These are phyloP conservation scores for Brachypodius melanocephalos DNA, from an alignment of 2,113 vertebrate genomes.

Conservation along the genomic window DNA sequence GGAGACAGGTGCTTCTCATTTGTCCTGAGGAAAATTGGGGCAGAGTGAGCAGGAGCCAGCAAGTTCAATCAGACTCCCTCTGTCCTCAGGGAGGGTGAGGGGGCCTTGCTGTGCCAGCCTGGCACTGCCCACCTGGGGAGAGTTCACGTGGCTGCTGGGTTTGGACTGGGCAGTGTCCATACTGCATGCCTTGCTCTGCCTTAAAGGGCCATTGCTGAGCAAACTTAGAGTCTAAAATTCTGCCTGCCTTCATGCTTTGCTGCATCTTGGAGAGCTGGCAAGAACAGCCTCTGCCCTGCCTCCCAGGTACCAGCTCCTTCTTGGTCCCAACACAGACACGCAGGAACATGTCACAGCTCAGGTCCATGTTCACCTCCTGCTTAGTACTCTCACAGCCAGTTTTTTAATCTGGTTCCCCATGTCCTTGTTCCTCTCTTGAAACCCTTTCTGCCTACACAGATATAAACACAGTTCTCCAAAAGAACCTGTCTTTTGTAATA, in stretches of 20 bases:
- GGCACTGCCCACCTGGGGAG: conserved; percentile 5
- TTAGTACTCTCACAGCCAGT: background rate
- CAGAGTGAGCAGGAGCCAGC: background rate
- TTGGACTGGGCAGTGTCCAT: background rate
- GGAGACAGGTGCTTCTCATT: background rate
- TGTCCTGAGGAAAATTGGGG: background rate
- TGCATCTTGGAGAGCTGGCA: background rate
- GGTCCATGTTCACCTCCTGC: background rate
- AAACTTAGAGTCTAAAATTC: background rate
- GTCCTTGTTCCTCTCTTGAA: background rate
- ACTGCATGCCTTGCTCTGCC: background rate
- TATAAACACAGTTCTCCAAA: background rate
- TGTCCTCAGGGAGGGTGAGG: background rate
- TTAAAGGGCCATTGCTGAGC: conserved; percentile 43
- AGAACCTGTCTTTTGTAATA: background rate
- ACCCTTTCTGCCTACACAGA: background rate
- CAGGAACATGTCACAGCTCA: background rate
- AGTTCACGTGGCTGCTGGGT: background rate
- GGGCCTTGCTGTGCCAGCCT: background rate
- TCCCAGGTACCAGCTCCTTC: background rate
- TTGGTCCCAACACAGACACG: background rate
- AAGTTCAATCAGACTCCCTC: background rate
- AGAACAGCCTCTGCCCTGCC: background rate
- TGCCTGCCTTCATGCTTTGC: background rate
- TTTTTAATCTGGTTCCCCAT: background rate